A percentile compares a stretch with the other conserved stretches of the same genome.
Conservation (phyloP, 2,113 vertebrate species). For the human (Homo sapiens) region DNA sequence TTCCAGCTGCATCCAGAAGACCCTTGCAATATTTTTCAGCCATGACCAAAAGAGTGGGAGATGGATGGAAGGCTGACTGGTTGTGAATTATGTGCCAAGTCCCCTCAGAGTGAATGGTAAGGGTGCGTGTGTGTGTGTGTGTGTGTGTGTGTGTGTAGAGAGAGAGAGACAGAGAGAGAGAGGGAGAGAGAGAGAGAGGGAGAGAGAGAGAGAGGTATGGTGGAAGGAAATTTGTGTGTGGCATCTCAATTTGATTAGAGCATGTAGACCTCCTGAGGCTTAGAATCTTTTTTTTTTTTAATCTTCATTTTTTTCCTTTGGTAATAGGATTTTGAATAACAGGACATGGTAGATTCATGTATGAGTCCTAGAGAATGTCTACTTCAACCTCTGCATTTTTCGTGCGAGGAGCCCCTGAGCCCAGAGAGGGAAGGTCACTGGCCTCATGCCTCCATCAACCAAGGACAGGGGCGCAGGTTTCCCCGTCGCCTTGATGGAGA, state of each 20-base stretch:
- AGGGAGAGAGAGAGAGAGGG: neutral
- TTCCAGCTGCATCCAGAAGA: neutral
- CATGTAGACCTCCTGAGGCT: neutral
- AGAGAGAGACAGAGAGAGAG: neutral
- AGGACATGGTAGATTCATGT: neutral
- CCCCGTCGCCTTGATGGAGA: accelerated
- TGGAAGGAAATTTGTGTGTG: neutral
- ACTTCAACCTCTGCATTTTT: neutral
- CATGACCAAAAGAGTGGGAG: neutral
- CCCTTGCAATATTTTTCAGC: neutral
- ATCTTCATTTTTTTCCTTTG: neutral
- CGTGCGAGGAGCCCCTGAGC: neutral
- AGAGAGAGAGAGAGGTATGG: neutral
- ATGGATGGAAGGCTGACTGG: neutral
- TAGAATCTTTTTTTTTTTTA: neutral
- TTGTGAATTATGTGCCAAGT: neutral
- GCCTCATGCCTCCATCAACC: neutral
- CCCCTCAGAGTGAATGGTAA: neutral
- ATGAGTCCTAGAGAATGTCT: neutral
- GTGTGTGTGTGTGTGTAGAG: neutral
- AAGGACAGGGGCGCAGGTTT: neutral
- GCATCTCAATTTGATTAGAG: neutral
- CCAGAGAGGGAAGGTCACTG: neutral
- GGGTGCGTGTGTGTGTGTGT: neutral
- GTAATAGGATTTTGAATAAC: neutral